phyloP scores from a whole-genome alignment of 2,797 vertebrate genomes.

The Cyclopterus lumpus region DNA sequence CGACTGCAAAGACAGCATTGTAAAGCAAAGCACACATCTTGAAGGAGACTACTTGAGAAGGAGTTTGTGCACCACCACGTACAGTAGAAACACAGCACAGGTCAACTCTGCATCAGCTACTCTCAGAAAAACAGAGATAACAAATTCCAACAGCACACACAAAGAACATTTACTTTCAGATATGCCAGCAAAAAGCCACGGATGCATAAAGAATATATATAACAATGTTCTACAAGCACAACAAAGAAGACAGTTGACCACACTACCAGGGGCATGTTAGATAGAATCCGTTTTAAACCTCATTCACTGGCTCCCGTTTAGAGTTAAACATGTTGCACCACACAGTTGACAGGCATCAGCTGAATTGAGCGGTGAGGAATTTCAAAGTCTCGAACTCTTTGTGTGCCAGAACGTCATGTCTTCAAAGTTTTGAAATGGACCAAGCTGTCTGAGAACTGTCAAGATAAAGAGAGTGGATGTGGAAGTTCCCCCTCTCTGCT shows the following conservation, averaged over 20 bases:
- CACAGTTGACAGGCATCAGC: slow-evolving; percentile 6
- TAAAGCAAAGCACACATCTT: slow-evolving; percentile 52
- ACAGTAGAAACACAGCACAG: neutral
- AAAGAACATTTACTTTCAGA: neutral
- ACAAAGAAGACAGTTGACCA: neutral
- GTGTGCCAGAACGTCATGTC: neutral
- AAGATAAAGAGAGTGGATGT: slow-evolving; percentile 19
- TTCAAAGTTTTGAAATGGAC: slow-evolving; percentile 6
- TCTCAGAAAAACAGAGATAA: slow-evolving; percentile 16
- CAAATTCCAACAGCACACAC: neutral
- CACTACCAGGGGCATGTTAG: neutral
- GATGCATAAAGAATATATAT: neutral
- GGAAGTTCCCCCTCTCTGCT: neutral
- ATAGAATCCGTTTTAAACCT: neutral
- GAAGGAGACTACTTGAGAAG: slow-evolving; percentile 35
- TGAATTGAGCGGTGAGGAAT: neutral
- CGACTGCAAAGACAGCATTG: slow-evolving; percentile 28
- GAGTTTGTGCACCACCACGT: slow-evolving; percentile 21
- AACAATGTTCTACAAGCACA: neutral
- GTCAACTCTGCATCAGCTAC: slow-evolving; percentile 14
- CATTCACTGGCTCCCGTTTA: neutral
- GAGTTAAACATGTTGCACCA: neutral
- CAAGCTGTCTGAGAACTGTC: slow-evolving; percentile 9
- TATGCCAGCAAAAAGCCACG: neutral
- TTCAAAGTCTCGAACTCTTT: slow-evolving; percentile 2